Evolutionary conservation across 2,113 vertebrate genomes (phyloP), one percentile per base, ranked within the genome.

Genomic region (Laticauda laticaudata): DNA sequence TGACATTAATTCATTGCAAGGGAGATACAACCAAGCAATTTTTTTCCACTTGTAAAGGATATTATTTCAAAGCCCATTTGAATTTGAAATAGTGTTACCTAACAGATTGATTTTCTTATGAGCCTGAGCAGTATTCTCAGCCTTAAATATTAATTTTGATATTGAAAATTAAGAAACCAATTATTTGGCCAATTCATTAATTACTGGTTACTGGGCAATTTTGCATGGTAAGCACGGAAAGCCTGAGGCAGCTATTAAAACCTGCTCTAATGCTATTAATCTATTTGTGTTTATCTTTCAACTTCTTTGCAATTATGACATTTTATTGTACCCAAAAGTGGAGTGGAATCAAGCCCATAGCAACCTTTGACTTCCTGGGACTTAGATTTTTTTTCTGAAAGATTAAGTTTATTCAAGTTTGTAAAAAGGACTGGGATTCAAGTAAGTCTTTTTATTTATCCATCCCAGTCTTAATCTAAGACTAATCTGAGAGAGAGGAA

Each of bases 161-260:
- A 34, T 21, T 55, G 95, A 89, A 95, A 97, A 97, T 97, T 96
- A 96, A 97, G 94, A 96, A 97, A 97, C 95, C 94, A 97, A 97
- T 97, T 97, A 96, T 95, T 95, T 75, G 93, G 92, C 92, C 91
- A 0, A 91, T 94, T 96, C 96, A 96, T 97, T 97, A 97, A 97
- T 97, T 97, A 97, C 96, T 95, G 92, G 39, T 92, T 93, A 94
- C 95, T 95, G 95, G 95, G 96, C 95, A 85, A 94, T 95, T 96
- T 94, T 1, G 88, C 93, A 94, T 89, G 55, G 81, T 89, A 69
- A 18, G 14, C 51, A 75, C 92, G 90, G 90, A 93, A 96, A 96
- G 95, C 96, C 96, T 57, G 94, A 96, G 96, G 97, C 96, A 95
- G 93, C 96, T 96, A 92, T 96, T 97, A 95, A 89, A 88, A 95